These are phyloP conservation scores for Myotis yumanensis DNA, from an alignment of 2,113 vertebrate species.

Conservation along the genomic window DNA sequence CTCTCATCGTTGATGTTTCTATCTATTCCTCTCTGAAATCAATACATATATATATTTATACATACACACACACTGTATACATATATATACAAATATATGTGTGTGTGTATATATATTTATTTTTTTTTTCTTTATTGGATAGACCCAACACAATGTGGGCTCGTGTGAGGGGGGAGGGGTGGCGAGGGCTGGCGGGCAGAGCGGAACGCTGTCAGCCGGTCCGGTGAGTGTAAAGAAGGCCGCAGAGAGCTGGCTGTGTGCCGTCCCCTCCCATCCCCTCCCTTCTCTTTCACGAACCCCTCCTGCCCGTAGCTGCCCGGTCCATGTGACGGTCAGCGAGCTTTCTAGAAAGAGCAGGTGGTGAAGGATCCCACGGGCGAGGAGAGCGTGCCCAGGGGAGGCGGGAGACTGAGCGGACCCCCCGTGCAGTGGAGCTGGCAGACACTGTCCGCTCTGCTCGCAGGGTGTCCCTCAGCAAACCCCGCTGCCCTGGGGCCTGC, in stretches of 20 bases:
- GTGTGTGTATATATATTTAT: neutral
- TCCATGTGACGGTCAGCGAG: neutral
- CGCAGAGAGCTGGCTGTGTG: neutral
- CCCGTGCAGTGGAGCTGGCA: neutral
- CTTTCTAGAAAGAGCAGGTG: constrained; percentile 21
- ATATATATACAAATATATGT: too few relatives aligned
- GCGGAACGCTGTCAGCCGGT: neutral
- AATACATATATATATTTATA: too few relatives aligned
- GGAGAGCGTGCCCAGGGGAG: neutral
- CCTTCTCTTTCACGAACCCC: neutral
- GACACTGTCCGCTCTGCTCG: neutral
- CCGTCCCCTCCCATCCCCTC: neutral
- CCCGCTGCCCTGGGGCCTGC: neutral
- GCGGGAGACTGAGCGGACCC: neutral
- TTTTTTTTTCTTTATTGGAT: neutral
- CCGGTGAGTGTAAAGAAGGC: neutral
- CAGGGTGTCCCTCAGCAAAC: neutral
- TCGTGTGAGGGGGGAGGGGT: neutral
- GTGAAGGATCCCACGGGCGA: neutral
- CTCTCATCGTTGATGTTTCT: too few relatives aligned
- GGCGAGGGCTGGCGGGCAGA: neutral
- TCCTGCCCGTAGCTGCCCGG: neutral
- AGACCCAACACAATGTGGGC: neutral
- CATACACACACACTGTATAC: too few relatives aligned
- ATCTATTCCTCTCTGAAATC: too few relatives aligned